Evolutionary conservation across 1,140 invertebrate species (phyloP).

Genomic region (Drusus annulatus): DNA sequence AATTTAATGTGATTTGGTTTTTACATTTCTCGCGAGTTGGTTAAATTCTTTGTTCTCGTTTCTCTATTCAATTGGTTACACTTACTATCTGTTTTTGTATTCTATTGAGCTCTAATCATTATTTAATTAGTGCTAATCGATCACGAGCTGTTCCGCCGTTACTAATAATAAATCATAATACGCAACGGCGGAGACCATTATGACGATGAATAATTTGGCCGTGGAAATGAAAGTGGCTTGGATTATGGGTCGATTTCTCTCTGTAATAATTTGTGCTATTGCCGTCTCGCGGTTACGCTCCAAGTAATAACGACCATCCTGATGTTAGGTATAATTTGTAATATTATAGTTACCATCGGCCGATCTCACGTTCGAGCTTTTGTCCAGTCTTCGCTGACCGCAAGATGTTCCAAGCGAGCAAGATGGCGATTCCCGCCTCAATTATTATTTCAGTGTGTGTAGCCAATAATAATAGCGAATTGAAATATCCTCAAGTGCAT

Average conservation of each 20-base stretch:
- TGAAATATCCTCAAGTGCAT: too few species aligned
- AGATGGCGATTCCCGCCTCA: conserved; percentile 22
- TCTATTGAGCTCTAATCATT: neutral
- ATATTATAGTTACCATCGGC: neutral
- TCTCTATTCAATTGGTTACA: too few species aligned
- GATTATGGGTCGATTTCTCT: conserved; percentile 45
- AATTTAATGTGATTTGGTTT: too few species aligned
- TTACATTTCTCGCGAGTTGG: too few species aligned
- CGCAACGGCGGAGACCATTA: conserved; percentile 14
- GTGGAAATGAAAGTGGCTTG: conserved; percentile 43
- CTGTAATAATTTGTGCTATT: conserved; percentile 42
- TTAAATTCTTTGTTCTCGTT: too few species aligned
- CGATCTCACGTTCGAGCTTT: conserved; percentile 6
- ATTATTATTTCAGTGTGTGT: neutral
- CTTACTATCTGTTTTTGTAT: neutral
- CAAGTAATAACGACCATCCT: conserved; percentile 23
- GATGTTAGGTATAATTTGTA: neutral
- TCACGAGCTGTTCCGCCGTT: conserved; percentile 6
- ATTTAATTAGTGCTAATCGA: conserved; percentile 8
- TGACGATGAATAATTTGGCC: conserved; percentile 36
- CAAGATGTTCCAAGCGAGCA: conserved; percentile 6
- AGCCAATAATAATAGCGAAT: too few species aligned
- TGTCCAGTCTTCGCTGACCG: conserved; percentile 10
- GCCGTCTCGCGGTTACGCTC: conserved; percentile 38
- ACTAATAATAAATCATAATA: conserved; percentile 21